phyloP scores from a whole-genome alignment of 2,797 vertebrate genomes.

The Pampus argenteus region DNA sequence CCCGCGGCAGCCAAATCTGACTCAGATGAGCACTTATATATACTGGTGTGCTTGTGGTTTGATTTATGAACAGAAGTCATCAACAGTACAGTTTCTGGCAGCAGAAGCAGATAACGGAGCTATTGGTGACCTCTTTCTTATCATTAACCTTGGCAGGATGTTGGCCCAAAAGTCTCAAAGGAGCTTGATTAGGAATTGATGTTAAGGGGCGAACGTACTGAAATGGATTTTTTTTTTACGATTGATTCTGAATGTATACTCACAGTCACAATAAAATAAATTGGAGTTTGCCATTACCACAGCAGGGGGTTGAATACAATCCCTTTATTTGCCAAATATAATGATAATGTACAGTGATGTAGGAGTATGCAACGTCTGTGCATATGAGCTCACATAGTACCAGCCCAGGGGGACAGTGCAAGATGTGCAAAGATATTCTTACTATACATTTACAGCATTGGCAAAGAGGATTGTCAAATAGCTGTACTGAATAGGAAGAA shows the following conservation, averaged over 20 bases:
- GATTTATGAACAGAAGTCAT: constrained; percentile 55
- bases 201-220: constrained; percentile 20
- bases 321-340: constrained; percentile 47
- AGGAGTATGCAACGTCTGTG: constrained; percentile 22
- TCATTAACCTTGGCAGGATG: constrained; percentile 58
- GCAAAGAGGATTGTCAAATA: constrained; percentile 4
- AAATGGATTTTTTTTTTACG: constrained; percentile 52
- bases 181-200: constrained; percentile 44
- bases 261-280: constrained; percentile 22
- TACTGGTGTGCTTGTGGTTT: constrained; percentile 31
- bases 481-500: constrained; percentile 8
- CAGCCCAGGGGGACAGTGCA: constrained; percentile 6
- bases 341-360: constrained; percentile 18
- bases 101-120: constrained; percentile 49
- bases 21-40: constrained; percentile 45
- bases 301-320: constrained; percentile 24
- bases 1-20: constrained; percentile 8
- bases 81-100: constrained; percentile 48
- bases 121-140: constrained; percentile 56
- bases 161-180: constrained; percentile 33
- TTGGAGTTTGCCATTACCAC: constrained; percentile 35
- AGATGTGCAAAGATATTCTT: constrained; percentile 12
- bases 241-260: constrained; percentile 55
- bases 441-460: background rate
- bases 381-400: background rate